Evolutionary conservation across 2,888 invertebrate genomes (phyloP).

Genomic region (Thysanoteuthis rhombus): DNA sequence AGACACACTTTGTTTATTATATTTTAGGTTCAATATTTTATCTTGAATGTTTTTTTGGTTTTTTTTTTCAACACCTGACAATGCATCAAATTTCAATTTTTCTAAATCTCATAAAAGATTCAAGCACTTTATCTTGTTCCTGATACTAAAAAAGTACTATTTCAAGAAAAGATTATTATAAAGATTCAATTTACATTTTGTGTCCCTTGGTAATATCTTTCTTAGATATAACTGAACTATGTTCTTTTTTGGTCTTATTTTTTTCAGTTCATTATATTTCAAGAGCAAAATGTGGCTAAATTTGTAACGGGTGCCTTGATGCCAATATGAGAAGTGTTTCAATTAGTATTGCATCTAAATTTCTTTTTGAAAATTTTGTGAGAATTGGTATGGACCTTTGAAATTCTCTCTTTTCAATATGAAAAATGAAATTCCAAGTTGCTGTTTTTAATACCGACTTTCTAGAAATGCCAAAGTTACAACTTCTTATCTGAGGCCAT

Average conservation of each 20-base stretch:
- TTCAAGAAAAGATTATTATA: background rate
- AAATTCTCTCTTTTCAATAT: background rate
- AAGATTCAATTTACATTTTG: background rate
- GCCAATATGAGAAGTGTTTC: background rate
- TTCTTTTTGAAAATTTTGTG: background rate
- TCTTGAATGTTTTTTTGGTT: background rate
- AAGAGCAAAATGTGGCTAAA: background rate
- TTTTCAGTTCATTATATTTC: background rate
- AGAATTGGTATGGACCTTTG: background rate
- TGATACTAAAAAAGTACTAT: background rate
- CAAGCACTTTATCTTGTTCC: background rate
- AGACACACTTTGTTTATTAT: background rate
- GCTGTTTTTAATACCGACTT: background rate
- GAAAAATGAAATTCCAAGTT: background rate
- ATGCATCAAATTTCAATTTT: background rate
- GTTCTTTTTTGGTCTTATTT: background rate
- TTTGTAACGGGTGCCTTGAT: background rate
- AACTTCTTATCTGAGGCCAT: too few species aligned
- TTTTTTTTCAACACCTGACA: background rate
- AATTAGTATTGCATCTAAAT: background rate
- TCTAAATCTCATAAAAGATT: background rate
- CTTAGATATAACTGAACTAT: background rate
- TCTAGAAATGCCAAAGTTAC: too few species aligned
- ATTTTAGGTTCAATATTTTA: background rate
- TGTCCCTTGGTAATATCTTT: background rate